phyloP scores from a whole-genome alignment of 2,888 invertebrate species.

The Hydropsyche betteni region DNA sequence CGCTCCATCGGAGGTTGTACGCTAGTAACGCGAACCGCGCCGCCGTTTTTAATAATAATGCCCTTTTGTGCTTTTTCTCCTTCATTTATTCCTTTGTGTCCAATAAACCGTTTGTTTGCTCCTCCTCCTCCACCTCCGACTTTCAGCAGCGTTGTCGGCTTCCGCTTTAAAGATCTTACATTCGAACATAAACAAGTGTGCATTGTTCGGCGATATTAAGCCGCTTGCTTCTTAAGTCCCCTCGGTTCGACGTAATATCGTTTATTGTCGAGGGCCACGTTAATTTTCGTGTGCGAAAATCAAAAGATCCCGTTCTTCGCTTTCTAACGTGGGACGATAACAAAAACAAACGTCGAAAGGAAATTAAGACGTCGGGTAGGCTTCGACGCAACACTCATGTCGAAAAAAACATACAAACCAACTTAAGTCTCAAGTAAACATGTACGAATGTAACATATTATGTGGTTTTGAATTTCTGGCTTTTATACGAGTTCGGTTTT shows the following conservation, averaged over 20 bases:
- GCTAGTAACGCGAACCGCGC: background rate
- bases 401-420: constrained; percentile 33
- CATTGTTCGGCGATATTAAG: constrained; percentile 29
- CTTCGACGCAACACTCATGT: background rate
- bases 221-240: constrained; percentile 11
- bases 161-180: constrained; percentile 16
- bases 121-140: background rate
- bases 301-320: background rate
- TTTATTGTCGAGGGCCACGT: background rate
- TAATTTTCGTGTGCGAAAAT: background rate
- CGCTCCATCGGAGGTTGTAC: background rate
- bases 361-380: background rate
- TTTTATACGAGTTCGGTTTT: no score
- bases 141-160: background rate
- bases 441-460: no score
- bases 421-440: no score
- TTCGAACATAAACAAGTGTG: constrained; percentile 26
- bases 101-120: constrained; percentile 22
- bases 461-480: no score
- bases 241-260: background rate
- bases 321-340: background rate
- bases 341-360: constrained; percentile 6
- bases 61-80: constrained; percentile 27
- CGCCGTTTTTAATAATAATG: constrained; percentile 1
- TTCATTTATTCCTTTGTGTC: constrained; percentile 25